Base-by-base conservation (phyloP, 2,113 vertebrate species). In the Meleagris gallopavo region DNA sequence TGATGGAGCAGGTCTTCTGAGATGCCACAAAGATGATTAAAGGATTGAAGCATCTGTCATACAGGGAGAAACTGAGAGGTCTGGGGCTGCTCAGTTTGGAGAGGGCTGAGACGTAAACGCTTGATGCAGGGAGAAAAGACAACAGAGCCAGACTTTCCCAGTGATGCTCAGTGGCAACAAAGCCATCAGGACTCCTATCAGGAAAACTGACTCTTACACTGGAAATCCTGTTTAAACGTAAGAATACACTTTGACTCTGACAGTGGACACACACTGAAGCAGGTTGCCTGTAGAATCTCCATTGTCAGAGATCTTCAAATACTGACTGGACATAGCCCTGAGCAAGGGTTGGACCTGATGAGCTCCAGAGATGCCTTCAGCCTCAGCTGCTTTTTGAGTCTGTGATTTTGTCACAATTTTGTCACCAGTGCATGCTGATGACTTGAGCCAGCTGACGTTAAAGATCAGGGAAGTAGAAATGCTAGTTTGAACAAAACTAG, bases 281-380 rank as follows among this genome's bases (percentile, higher is more conserved):
- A 54, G 11, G 4, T 48, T 82, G n/a, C 62, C 75, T 17, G 61
- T 71, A 22, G 20, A 17, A 12, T 48, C 29, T 65, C 18, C 38
- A 21, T 24, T 36, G 19, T 76, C 66, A 10, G 6, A n/a, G 50
- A 48, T 36, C 22, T 10, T 58, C 27, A 32, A 41, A 74, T 25
- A n/a, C 6, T 1, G 0, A 32, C 1, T 6, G 38, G 50, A 21
- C 3, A 3, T 0, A 0, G 11, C 27, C 38, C 74, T 38, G 54
- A 38, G 60, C 34, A 62, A 25, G 18, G 4, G 2, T 20, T 50
- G 77, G 24, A 55, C 30, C 25, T n/a, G n/a, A 1, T 1, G 1
- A 43, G 32, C 34, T 38, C 22, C 18, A 40, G 50, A 45, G 62
- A 19, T 60, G 38, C 25, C 15, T 38, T 79, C 71, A 40, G 34